Base-by-base conservation (phyloP, 1,140 invertebrate species). In the Oscheius sp. region DNA sequence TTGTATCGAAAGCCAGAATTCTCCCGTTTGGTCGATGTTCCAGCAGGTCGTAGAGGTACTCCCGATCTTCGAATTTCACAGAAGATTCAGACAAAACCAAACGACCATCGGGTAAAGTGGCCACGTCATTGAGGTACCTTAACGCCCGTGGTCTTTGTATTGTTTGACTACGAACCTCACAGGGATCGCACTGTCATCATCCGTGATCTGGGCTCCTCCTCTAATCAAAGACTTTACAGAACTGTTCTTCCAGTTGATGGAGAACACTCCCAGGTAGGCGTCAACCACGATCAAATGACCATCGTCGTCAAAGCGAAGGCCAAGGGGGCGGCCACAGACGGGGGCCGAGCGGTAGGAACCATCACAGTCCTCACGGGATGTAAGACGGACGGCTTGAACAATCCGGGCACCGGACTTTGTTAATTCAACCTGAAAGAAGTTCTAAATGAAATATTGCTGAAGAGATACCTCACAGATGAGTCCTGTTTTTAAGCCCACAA, bases 11-110 rank as follows among this genome's bases (percentile, higher is more conserved):
- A 23, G 61, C 38, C n/a, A 74, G 36, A 32, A 74, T 34, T 20
- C 66, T 34, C 32, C 72, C 72, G 62, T 74, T 74, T 34, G 72
- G 72, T 59, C 72, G 64, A 61, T 74, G 72, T 26, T 74, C 72
- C 34, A 74, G 65, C 15, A 74, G 20, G 29, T 74, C 72, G 18
- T 55, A 46, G n/a, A 74, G 38, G 26, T 32, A 68, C 32, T 74
- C 72, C 23, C 72, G 63, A 29, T 74, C 72, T 15, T 74, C 72
- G 35, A 68, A 74, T 59, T 67, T 66, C 18, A 55, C 46, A 2
- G 72, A 74, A 10, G 72, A 67, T 28, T 74, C 72, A 2, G 72
- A 61, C 2, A 74, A 34, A 28, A 74, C 31, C 28, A 74, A 29
- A 15, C 72, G 23, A 1, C 72, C 72, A 49, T 74, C 72, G 1